Percentiles rank a stretch among this genome's conserved stretches.
Evolutionary conservation across 2,888 invertebrate species (phyloP).

Genomic region (Ochropacha duplaris): DNA sequence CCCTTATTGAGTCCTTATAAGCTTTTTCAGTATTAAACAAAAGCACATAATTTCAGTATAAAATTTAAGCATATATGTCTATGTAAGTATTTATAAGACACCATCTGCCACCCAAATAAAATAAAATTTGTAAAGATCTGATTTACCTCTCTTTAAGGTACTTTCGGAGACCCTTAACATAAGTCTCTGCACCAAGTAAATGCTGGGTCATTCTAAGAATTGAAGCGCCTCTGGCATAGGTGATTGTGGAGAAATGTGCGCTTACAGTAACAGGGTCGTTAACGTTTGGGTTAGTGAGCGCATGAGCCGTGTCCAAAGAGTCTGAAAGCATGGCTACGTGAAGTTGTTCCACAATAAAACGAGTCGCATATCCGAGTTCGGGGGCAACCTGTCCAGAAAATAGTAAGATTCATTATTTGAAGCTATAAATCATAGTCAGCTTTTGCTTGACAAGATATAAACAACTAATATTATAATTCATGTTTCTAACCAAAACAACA

Average conservation of each 20-base stretch:
- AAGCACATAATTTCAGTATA: neutral
- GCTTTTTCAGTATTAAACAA: neutral
- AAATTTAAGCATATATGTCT: neutral
- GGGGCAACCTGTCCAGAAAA: slow-evolving; percentile 49
- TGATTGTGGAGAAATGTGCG: slow-evolving; percentile 85
- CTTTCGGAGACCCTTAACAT: slow-evolving; percentile 73
- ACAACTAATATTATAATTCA: too few relatives aligned
- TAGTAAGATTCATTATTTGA: too few relatives aligned
- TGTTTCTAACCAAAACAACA: too few relatives aligned
- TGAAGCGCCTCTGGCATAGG: slow-evolving; percentile 86
- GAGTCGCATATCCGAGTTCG: slow-evolving; percentile 57
- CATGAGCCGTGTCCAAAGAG: slow-evolving; percentile 77
- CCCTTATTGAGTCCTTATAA: neutral
- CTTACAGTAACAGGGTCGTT: slow-evolving; percentile 82
- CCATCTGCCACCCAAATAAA: neutral
- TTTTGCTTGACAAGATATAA: too few relatives aligned
- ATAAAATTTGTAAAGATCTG: neutral
- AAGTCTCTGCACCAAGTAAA: slow-evolving; percentile 80
- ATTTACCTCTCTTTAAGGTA: slow-evolving; percentile 80
- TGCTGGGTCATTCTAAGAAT: slow-evolving; percentile 87
- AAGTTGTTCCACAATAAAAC: slow-evolving; percentile 87
- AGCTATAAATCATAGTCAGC: neutral
- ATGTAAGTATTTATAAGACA: too few relatives aligned
- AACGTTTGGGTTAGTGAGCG: slow-evolving; percentile 82
- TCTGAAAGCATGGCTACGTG: slow-evolving; percentile 85